Evolutionary conservation across 2,888 invertebrate species (phyloP), one percentile per base, ranked within the genome.

Genomic region (Choristoneura rosaceana): DNA sequence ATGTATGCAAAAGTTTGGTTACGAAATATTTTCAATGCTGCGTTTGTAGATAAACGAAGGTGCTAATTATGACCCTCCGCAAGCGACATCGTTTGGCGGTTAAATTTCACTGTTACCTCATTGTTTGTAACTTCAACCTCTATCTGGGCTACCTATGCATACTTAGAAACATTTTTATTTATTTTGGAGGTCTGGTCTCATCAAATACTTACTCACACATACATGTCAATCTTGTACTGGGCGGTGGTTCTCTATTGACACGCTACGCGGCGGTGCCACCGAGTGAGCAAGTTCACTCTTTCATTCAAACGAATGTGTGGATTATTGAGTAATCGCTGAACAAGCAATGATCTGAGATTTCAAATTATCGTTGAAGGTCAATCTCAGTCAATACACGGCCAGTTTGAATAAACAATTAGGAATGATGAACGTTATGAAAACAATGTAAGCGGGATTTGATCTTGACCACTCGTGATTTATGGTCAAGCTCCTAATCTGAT

Each of bases 61-160:
- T 86, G 87, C 79, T 80, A 86, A 86, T 83, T 85, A 79, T 82
- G 78, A 70, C 71, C 77, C 73, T 71, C 64, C 66, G 73, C 64
- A 73, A 73, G 71, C 71, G 71, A 75, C 70, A 70, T 76, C 77
- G 73, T 59, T 73, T 64, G 75, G 50, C 73, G 74, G 65, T 70
- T 52, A 74, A 80, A 77, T 82, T 83, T 84, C 82, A 78, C 83
- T 80, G 70, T 84, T 83, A 80, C 83, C 78, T 79, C 82, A 83
- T 79, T 82, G 80, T 83, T 81, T 80, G 77, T 73, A 64, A 76
- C 76, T 75, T 76, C 74, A 74, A 75, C 75, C 79, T 75, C 76
- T 76, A 77, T 75, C 64, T 74, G 75, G 76, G 73, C 71, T 74
- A 59, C 60, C 59, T 70, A 64, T 67, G 63, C 64, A 61, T 63